Percentiles rank a stretch among this genome's conserved stretches.
phyloP scores from a whole-genome alignment of 1,140 invertebrate genomes.

The Thaumetopoea pityocampa region DNA sequence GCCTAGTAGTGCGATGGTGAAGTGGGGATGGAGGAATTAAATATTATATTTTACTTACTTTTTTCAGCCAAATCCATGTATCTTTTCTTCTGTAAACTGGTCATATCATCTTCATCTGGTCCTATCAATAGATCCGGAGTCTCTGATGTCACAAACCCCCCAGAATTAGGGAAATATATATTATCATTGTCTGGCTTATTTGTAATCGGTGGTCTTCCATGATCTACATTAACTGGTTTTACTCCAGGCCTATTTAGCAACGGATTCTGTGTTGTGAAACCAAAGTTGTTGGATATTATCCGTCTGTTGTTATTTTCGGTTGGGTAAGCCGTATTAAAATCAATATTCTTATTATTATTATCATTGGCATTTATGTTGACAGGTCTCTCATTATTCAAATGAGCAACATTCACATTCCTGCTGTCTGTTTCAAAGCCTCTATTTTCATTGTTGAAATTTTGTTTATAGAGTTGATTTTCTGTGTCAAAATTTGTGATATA shows the following conservation, averaged over 20 bases:
- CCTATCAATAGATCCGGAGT: slow-evolving; percentile 38
- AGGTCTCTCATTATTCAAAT: no score
- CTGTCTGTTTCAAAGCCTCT: no score
- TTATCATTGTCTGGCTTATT: slow-evolving; percentile 36
- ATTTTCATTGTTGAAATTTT: no score
- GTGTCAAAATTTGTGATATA: slow-evolving; percentile 1
- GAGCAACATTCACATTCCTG: no score
- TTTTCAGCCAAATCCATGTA: slow-evolving; percentile 44
- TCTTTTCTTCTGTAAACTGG: slow-evolving; percentile 34
- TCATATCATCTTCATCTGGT: slow-evolving; percentile 51
- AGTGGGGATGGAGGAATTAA: no score
- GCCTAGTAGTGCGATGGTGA: no score
- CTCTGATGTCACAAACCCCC: not conserved
- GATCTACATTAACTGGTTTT: slow-evolving; percentile 34
- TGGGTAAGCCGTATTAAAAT: slow-evolving; percentile 7
- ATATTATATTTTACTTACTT: slow-evolving; percentile 51
- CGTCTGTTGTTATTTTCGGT: slow-evolving; percentile 7
- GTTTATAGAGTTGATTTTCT: slow-evolving; percentile 4
- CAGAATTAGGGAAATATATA: not conserved
- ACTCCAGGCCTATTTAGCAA: slow-evolving; percentile 39
- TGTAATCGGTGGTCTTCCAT: slow-evolving; percentile 44
- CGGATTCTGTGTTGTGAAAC: slow-evolving; percentile 33
- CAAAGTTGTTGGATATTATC: not conserved
- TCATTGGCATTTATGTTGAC: no score
- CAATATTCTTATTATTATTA: slow-evolving; percentile 5